phyloP scores from a whole-genome alignment of 2,888 invertebrate genomes.

The Dinocampus coccinellae region DNA sequence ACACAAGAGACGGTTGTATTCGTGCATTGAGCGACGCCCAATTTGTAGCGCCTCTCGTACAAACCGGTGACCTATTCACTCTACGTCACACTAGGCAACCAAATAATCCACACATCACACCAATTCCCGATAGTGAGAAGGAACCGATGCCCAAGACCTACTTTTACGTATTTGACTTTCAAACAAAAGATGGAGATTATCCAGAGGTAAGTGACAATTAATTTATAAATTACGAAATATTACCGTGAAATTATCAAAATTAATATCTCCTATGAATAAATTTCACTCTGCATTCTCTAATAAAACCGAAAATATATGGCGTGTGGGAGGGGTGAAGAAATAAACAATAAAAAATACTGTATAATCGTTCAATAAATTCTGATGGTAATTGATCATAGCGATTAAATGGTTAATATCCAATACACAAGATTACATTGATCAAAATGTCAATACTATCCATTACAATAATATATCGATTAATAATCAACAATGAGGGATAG shows the following conservation, averaged over 20 bases:
- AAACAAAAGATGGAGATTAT: conserved; percentile 89
- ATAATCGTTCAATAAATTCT: not conserved
- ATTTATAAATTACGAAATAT: no score
- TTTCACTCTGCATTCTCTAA: no score
- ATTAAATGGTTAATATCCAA: not conserved
- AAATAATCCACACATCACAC: conserved; percentile 75
- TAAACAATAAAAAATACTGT: no score
- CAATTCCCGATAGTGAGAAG: conserved; percentile 71
- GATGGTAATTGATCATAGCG: conserved; percentile 1
- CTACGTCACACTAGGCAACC: conserved; percentile 62
- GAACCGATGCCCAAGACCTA: conserved; percentile 82
- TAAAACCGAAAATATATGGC: no score
- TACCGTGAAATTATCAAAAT: no score
- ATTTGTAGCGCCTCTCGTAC: conserved; percentile 91
- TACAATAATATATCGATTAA: not conserved
- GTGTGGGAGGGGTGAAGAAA: no score
- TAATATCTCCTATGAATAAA: no score
- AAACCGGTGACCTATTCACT: conserved; percentile 85
- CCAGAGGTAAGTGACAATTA: conserved; percentile 81
- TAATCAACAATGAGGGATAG: conserved; percentile 23
- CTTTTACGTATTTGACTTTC: conserved; percentile 94
- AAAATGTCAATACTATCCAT: not conserved
- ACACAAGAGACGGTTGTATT: conserved; percentile 89
- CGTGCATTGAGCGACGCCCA: conserved; percentile 94
- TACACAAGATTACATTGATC: not conserved